A percentile compares a stretch with the other conserved stretches of the same genome.
Conservation (phyloP, 2,888 invertebrate genomes). For the Nomada flava region DNA sequence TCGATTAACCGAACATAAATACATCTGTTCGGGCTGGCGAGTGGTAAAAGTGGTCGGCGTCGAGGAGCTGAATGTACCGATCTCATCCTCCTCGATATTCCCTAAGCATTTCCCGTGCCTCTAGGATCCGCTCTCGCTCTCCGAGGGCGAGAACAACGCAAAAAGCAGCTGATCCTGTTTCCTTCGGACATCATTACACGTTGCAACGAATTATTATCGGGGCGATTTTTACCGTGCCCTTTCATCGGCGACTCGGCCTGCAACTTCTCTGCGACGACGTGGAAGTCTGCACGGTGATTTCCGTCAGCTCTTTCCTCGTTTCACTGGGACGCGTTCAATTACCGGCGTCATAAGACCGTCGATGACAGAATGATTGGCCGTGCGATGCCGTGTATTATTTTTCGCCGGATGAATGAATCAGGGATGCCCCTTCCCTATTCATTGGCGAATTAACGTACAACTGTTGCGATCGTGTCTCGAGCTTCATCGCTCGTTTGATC, state of each 20-base stretch:
- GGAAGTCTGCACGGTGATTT: slow-evolving; percentile 6
- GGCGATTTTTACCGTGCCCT: slow-evolving; percentile 17
- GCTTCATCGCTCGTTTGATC: too few species aligned
- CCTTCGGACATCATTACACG: slow-evolving; percentile 33
- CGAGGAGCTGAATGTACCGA: not conserved
- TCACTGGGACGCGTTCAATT: slow-evolving; percentile 14
- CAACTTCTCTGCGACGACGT: not conserved
- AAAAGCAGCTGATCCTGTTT: slow-evolving; percentile 43
- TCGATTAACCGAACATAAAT: slow-evolving; percentile 63
- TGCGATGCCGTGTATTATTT: too few species aligned
- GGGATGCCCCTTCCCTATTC: too few species aligned
- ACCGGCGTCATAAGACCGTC: not conserved
- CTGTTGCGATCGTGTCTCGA: too few species aligned
- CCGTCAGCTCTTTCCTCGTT: slow-evolving; percentile 14
- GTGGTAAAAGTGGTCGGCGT: slow-evolving; percentile 45
- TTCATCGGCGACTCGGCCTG: slow-evolving; percentile 1
- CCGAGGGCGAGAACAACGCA: slow-evolving; percentile 21
- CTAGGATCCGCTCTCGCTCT: slow-evolving; percentile 1
- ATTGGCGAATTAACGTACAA: too few species aligned
- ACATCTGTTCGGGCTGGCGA: slow-evolving; percentile 44
- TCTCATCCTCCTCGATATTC: slow-evolving; percentile 22
- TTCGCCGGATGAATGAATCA: too few species aligned
- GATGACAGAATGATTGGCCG: too few species aligned
- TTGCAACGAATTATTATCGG: slow-evolving; percentile 43
- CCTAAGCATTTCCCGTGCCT: slow-evolving; percentile 19